Conservation (phyloP, 2,888 invertebrate genomes). For the Salticus scenicus region DNA sequence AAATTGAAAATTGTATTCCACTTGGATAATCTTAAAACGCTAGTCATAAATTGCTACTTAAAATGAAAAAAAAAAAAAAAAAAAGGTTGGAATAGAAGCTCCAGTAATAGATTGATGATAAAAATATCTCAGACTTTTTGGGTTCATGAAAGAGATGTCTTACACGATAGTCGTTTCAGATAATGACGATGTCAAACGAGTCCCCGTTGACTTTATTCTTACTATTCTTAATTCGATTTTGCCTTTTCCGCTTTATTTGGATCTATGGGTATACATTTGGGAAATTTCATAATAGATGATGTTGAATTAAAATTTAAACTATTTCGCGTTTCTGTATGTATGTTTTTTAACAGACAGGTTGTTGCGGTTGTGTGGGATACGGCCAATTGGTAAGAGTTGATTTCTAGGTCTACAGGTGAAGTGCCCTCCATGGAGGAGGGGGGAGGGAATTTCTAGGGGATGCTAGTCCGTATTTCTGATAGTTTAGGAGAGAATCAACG, state of each 20-base stretch:
- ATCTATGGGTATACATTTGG: conserved; percentile 23
- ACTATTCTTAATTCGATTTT: conserved; percentile 38
- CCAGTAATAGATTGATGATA: conserved; percentile 1
- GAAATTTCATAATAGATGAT: too few relatives aligned
- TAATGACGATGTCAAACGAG: conserved; percentile 67
- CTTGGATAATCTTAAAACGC: conserved; percentile 11
- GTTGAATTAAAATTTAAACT: too few relatives aligned
- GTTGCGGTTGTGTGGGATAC: too few relatives aligned
- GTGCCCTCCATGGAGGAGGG: too few relatives aligned
- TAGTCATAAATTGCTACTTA: background rate
- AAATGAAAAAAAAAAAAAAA: background rate
- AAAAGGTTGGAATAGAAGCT: conserved; percentile 5
- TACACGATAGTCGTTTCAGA: conserved; percentile 62
- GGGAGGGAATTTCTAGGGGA: too few relatives aligned
- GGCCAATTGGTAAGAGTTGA: too few relatives aligned
- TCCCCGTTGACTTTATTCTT: conserved; percentile 61
- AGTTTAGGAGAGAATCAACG: too few relatives aligned
- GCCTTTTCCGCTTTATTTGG: conserved; percentile 22
- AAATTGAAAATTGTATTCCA: conserved; percentile 9
- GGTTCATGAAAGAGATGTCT: conserved; percentile 42
- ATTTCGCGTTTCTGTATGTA: too few relatives aligned
- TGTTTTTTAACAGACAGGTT: too few relatives aligned
- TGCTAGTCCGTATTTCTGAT: too few relatives aligned
- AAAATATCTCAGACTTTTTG: background rate
- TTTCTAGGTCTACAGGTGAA: too few relatives aligned